Percentiles rank a stretch among this genome's conserved stretches.
These are phyloP conservation scores for Tarsius wallacei DNA, from an alignment of 2,797 vertebrate species.

Conservation along the genomic window DNA sequence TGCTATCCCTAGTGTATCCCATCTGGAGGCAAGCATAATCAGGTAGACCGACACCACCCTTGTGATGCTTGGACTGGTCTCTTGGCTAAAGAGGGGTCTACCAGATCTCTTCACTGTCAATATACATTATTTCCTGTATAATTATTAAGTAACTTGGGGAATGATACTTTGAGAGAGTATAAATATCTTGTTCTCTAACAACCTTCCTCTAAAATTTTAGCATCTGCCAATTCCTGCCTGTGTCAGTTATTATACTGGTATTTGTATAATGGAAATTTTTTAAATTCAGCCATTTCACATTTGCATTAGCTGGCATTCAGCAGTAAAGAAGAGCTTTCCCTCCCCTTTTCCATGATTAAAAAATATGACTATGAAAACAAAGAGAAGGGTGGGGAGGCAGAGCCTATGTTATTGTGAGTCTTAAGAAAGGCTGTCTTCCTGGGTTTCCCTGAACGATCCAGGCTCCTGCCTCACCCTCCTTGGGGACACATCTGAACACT, in stretches of 20 bases:
- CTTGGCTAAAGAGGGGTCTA: not conserved
- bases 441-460: not conserved
- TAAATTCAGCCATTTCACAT: not conserved
- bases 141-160: slow-evolving; percentile 1
- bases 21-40: not conserved
- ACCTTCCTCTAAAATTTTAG: not conserved
- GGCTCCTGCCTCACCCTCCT: not conserved
- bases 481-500: not conserved
- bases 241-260: not conserved
- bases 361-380: not conserved
- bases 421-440: not conserved
- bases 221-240: not conserved
- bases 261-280: not conserved
- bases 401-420: not conserved
- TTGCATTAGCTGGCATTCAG: not conserved
- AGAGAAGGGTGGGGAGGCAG: not conserved
- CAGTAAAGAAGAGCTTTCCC: not conserved
- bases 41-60: not conserved
- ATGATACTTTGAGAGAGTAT: not conserved
- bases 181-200: not conserved
- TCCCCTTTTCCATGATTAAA: not conserved
- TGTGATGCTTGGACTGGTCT: not conserved
- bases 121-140: not conserved
- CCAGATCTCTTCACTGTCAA: not conserved
- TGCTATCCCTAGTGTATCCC: not conserved